A percentile compares a stretch with the other conserved stretches of the same genome.
phyloP scores from a whole-genome alignment of 30 jellyfish, hydroid and myxozoan genomes.

The Clytia hemisphaerica region DNA sequence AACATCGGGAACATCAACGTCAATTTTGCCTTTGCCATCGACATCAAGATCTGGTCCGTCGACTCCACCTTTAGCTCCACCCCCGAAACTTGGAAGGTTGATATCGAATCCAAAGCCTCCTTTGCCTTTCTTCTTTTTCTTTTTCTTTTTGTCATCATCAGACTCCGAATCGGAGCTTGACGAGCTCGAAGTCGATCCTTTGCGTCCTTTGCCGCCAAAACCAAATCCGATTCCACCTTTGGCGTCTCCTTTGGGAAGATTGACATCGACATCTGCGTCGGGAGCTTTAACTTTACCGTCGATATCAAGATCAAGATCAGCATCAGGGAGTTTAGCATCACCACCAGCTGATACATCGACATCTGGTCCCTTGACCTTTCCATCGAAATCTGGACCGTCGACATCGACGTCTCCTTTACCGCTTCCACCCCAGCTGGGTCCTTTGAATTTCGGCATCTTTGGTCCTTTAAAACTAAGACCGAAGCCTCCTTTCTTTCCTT shows the following conservation, averaged over 20 bases:
- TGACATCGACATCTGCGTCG: not conserved
- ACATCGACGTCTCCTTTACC: no score
- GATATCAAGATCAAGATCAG: constrained; percentile 9
- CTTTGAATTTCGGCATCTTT: not conserved
- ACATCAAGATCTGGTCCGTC: constrained; percentile 3
- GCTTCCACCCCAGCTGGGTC: constrained; percentile 9
- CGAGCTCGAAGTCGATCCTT: no score
- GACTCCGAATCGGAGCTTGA: no score
- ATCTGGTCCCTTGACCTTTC: no score
- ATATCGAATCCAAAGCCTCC: not conserved
- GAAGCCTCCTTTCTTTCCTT: not conserved
- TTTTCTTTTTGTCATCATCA: not conserved
- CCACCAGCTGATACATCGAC: no score
- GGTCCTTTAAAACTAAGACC: not conserved
- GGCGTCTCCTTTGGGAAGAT: not conserved
- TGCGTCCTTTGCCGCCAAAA: constrained; percentile 17
- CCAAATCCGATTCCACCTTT: constrained; percentile 13
- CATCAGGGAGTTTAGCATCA: no score
- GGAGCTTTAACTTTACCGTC: no score
- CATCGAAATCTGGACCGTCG: no score
- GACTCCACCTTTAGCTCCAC: not conserved
- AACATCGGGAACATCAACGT: not conserved
- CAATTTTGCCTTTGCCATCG: not conserved
- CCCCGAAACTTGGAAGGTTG: not conserved
- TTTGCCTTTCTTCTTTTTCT: not conserved